These are phyloP conservation scores for Rhinichthys klamathensis DNA, from an alignment of 2,113 vertebrate genomes.

Conservation along the genomic window DNA sequence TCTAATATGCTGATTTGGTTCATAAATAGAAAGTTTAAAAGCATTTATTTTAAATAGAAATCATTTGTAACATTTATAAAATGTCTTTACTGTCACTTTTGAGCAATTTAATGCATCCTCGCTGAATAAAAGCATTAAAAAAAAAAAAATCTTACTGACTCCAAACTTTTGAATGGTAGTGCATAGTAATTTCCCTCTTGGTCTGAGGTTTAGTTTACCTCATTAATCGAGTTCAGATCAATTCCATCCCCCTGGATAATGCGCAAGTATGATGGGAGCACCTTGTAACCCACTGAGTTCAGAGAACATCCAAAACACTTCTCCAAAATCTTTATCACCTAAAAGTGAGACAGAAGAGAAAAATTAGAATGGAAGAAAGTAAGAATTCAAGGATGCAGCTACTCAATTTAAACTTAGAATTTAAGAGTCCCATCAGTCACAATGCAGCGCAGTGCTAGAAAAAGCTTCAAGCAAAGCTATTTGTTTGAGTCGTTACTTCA, in stretches of 20 bases:
- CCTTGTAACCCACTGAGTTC: constrained; percentile 75
- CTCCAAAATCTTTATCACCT: constrained; percentile 78
- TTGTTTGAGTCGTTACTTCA: neutral
- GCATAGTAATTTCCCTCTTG: neutral
- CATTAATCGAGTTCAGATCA: constrained; percentile 71
- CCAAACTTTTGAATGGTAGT: neutral
- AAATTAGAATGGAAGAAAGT: neutral
- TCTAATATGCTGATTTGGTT: too few species aligned
- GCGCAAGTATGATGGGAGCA: constrained; percentile 75
- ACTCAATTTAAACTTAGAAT: neutral
- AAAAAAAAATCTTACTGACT: neutral
- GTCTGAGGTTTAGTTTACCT: constrained; percentile 60
- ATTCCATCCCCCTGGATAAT: constrained; percentile 80
- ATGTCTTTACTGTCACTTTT: neutral
- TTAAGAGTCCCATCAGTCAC: neutral
- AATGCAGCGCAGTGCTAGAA: neutral
- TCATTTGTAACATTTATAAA: neutral
- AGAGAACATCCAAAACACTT: constrained; percentile 72
- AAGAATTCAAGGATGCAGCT: neutral
- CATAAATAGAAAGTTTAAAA: too few species aligned
- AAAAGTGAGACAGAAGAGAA: constrained; percentile 22
- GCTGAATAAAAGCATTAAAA: neutral
- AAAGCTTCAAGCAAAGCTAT: neutral
- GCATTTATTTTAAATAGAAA: neutral
- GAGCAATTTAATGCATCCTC: neutral